These are phyloP conservation scores for Microcaecilia unicolor DNA, from an alignment of 2,797 vertebrate species.

Conservation along the genomic window DNA sequence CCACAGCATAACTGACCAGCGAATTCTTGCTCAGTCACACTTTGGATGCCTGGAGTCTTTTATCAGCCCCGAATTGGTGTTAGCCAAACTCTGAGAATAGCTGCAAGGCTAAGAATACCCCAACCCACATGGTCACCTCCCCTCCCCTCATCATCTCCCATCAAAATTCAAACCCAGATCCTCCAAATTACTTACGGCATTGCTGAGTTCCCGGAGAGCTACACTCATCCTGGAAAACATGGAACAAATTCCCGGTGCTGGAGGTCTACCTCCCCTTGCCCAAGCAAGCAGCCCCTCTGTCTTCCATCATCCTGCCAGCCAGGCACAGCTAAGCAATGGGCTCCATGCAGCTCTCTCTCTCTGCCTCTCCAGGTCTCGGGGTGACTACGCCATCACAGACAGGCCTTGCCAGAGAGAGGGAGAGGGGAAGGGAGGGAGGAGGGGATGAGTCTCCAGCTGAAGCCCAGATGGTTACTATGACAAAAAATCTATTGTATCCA, in stretches of 20 bases:
- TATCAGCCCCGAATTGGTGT: too few relatives aligned
- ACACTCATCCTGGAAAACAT: constrained; percentile 78
- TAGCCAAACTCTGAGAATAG: too few relatives aligned
- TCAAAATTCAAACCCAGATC: neutral
- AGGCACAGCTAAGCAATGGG: too few relatives aligned
- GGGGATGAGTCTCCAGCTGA: constrained; percentile 8
- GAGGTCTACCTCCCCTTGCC: neutral
- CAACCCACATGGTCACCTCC: too few relatives aligned
- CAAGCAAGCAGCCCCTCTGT: constrained; percentile 4
- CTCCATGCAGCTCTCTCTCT: too few relatives aligned
- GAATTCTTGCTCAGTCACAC: too few relatives aligned
- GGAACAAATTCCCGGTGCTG: constrained; percentile 20
- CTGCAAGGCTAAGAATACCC: too few relatives aligned
- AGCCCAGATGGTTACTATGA: constrained; percentile 16
- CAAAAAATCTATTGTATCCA: constrained; percentile 20
- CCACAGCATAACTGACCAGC: too few relatives aligned
- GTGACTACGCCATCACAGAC: neutral
- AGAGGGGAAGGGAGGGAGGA: constrained; percentile 6
- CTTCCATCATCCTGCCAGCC: constrained; percentile 9
- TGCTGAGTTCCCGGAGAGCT: constrained; percentile 86
- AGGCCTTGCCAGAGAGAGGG: constrained; percentile 13
- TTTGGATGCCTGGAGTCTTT: too few relatives aligned
- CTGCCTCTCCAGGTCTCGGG: too few relatives aligned
- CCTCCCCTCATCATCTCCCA: neutral
- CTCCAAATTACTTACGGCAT: constrained; percentile 59